Base-by-base conservation (phyloP, 2,797 vertebrate genomes). In the Esox lucius region DNA sequence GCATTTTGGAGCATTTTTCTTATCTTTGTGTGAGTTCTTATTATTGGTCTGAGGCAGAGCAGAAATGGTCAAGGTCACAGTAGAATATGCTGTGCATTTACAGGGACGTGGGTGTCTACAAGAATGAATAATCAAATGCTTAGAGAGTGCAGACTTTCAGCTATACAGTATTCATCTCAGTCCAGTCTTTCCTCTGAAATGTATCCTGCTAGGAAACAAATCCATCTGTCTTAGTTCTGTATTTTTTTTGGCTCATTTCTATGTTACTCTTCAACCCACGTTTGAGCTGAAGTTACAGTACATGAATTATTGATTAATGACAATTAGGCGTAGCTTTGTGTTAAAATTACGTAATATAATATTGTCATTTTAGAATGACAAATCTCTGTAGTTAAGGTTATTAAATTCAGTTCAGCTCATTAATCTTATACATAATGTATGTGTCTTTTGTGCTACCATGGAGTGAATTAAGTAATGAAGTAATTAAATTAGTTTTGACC, bases 171-270 rank as follows among this genome's bases (percentile, higher is more conserved):
- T 79, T 81, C 33, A 22, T 66, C 68, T 26, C 66, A 22, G 46
- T 64, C 66, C 71, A 22, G 46, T 64, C 59, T 42, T 31, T 71
- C 49, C 53, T 69, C 70, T 68, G 5, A 82, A 76, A 81, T 80
- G 78, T 74, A 67, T 71, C 70, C 77, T 77, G 65, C 33, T 73
- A 73, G 74, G 77, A 81, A 69, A 51, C 48, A 22, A 31, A 67
- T 81, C 72, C 81, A 80, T 83, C 81, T 85, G 81, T 78, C 83
- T 74, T 66, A 7, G 42, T 68, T 77, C 75, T 80, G 81, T 64
- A 71, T 75, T 74, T 82, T 82, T 82, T 68, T 65, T 46, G 9
- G 42, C 42, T 46, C 42, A 46, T 46, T 11, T 1, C 2, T 13
- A 11, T 46, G 42, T 46, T 46, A 11, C 6, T 13, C 42, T 70